Conservation (phyloP, 2,113 vertebrate genomes). For the Chrysemys picta region DNA sequence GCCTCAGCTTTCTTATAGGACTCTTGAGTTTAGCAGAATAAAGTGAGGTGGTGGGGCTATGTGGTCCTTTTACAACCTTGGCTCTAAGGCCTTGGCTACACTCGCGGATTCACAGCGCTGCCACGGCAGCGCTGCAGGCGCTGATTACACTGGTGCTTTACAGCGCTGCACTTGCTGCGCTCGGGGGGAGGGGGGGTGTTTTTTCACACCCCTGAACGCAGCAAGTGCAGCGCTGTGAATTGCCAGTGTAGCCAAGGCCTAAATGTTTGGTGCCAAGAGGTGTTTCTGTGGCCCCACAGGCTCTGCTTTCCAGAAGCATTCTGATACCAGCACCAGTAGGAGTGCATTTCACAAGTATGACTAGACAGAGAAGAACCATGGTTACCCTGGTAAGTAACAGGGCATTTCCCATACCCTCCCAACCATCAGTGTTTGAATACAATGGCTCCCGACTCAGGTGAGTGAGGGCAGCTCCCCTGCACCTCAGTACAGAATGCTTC, state of each 20-base stretch:
- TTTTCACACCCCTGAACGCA: too few relatives aligned
- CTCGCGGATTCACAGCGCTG: too few relatives aligned
- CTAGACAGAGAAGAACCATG: not conserved
- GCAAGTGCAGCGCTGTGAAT: too few relatives aligned
- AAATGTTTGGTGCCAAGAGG: too few relatives aligned
- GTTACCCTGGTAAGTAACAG: not conserved
- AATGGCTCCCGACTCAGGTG: not conserved
- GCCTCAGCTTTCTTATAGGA: not conserved
- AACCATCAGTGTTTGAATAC: not conserved
- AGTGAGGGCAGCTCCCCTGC: not conserved
- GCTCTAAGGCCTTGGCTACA: too few relatives aligned
- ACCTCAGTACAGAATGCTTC: not conserved
- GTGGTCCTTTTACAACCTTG: not conserved
- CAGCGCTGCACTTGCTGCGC: too few relatives aligned
- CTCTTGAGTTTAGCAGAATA: not conserved
- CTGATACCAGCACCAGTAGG: accelerated
- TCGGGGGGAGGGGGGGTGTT: too few relatives aligned
- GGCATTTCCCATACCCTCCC: not conserved
- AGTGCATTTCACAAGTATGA: not conserved
- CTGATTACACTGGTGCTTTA: too few relatives aligned
- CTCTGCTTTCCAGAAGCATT: not conserved
- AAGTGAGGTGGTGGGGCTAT: not conserved
- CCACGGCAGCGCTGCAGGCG: too few relatives aligned
- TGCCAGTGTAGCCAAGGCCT: too few relatives aligned
- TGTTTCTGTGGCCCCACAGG: not conserved